Percentiles rank a stretch among this genome's conserved stretches.
These are phyloP conservation scores for Macrotrachela quadricornifera DNA, from an alignment of 1,140 invertebrate species.

Conservation along the genomic window DNA sequence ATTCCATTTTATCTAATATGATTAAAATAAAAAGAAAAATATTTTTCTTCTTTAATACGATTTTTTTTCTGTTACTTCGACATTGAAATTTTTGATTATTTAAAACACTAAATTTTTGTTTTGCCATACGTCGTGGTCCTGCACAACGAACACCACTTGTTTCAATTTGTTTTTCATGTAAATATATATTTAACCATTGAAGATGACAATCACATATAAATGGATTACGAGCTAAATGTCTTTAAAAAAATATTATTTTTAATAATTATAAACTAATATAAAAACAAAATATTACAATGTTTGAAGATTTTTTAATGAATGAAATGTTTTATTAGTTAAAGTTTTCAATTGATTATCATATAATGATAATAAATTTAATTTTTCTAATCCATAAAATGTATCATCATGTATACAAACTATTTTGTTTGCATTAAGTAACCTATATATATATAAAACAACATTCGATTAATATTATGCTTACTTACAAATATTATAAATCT, in stretches of 20 bases:
- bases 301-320: constrained; percentile 66
- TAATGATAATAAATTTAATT: constrained; percentile 74
- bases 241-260: constrained; percentile 27
- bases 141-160: constrained; percentile 86
- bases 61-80: constrained; percentile 50
- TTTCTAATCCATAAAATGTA: constrained; percentile 70
- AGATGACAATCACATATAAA: constrained; percentile 95
- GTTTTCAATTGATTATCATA: constrained; percentile 96
- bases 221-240: constrained; percentile 84
- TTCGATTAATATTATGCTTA: neutral
- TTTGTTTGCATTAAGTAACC: constrained; percentile 86
- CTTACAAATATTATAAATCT: too few species aligned
- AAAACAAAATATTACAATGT: too few species aligned
- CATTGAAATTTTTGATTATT: constrained; percentile 36
- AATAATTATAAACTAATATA: too few species aligned
- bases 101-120: constrained; percentile 34
- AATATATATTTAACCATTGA: constrained; percentile 74
- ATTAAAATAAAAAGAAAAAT: too few species aligned
- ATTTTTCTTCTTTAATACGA: constrained; percentile 28
- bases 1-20: too few species aligned
- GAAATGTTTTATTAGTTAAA: constrained; percentile 82
- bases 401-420: constrained; percentile 82
- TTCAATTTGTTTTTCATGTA: constrained; percentile 66
- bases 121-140: constrained; percentile 62
- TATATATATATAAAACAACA: constrained; percentile 32